Conservation (phyloP, 2,888 invertebrate genomes). For the Hydrotaea diabolus region DNA sequence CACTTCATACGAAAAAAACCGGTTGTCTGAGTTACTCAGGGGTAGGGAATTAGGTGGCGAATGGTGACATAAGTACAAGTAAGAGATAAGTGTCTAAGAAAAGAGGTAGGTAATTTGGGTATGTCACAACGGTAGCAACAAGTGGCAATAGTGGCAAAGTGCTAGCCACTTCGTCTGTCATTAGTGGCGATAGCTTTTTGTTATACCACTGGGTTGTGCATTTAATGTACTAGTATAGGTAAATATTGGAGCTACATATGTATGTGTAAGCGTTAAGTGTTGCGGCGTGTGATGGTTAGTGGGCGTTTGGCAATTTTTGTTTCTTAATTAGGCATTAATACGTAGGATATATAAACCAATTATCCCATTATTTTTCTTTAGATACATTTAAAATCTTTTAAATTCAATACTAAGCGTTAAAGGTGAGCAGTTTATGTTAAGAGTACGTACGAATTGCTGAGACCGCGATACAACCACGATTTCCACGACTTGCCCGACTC, state of each 20-base stretch:
- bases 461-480: conserved; percentile 93
- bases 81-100: too few species aligned
- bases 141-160: too few species aligned
- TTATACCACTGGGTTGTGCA: too few species aligned
- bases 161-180: too few species aligned
- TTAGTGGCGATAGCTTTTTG: too few species aligned
- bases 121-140: too few species aligned
- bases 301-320: background rate
- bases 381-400: background rate
- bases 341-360: background rate
- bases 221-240: conserved; percentile 31
- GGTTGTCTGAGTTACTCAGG: too few species aligned
- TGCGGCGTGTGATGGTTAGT: conserved; percentile 35
- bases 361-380: background rate
- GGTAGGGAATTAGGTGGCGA: too few species aligned
- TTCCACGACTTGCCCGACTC: conserved; percentile 89
- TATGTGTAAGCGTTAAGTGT: background rate
- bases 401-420: background rate
- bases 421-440: conserved; percentile 41
- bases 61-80: too few species aligned
- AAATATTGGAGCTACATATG: conserved; percentile 49
- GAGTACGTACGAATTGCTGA: conserved; percentile 91
- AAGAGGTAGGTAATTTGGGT: too few species aligned
- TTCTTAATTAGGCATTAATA: background rate
- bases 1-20: too few species aligned